phyloP scores from a whole-genome alignment of 37 sponge, comb jelly and placozoan species.

The Lycopodina hypogea region DNA sequence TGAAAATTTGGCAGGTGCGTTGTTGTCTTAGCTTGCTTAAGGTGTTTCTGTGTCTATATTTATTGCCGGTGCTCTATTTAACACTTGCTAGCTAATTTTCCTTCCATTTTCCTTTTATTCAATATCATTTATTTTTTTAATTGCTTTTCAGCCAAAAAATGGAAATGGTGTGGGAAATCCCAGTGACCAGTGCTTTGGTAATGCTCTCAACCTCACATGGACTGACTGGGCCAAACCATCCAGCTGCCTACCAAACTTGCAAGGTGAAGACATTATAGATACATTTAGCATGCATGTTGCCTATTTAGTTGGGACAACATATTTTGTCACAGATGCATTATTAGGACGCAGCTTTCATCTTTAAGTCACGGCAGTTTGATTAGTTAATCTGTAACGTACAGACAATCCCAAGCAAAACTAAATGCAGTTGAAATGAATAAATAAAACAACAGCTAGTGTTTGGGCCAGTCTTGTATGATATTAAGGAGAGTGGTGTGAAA shows the following conservation, averaged over 20 bases:
- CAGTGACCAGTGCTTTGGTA: constrained; percentile 23
- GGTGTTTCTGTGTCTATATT: background rate
- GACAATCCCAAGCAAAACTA: no score
- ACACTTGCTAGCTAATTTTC: no score
- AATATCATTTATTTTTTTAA: background rate
- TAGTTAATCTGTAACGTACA: no score
- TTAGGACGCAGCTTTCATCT: no score
- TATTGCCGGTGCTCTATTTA: no score
- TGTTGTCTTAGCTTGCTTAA: background rate
- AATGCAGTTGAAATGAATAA: no score
- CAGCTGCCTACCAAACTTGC: background rate
- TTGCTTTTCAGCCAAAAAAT: constrained; percentile 10
- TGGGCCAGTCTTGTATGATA: no score
- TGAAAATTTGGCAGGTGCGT: constrained; percentile 65
- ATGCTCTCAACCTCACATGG: constrained; percentile 59
- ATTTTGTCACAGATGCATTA: no score
- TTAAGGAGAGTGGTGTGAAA: no score
- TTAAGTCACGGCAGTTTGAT: no score
- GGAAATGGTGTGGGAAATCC: background rate
- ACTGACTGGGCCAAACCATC: constrained; percentile 14
- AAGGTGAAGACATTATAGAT: background rate
- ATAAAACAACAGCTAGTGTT: no score
- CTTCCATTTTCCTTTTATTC: background rate
- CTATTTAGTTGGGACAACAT: no score
- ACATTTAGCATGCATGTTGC: background rate